Conservation (phyloP, 2,797 vertebrate genomes). For the Pitangus sulphuratus region DNA sequence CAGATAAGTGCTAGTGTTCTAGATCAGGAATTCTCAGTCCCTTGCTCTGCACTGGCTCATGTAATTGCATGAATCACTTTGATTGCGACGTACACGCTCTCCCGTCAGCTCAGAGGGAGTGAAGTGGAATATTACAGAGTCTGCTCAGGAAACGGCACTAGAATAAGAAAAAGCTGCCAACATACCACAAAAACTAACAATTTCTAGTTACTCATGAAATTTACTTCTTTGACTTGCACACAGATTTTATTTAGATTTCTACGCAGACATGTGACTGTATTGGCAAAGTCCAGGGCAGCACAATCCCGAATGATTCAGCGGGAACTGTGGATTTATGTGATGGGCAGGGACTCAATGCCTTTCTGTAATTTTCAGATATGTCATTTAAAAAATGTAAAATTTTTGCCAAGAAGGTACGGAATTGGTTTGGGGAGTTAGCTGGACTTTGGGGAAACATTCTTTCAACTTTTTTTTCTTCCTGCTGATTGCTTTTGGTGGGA, state of each 20-base stretch:
- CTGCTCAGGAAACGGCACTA: neutral
- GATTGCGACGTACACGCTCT: neutral
- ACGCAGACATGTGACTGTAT: rapidly evolving
- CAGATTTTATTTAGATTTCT: neutral
- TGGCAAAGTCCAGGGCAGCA: neutral
- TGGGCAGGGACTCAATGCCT: neutral
- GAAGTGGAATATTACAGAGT: conserved; percentile 35
- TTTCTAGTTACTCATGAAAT: neutral
- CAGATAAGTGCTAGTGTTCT: conserved; percentile 47
- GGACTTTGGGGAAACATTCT: neutral
- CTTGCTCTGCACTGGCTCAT: conserved; percentile 21
- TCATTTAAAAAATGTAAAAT: neutral
- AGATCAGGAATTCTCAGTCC: conserved; percentile 38
- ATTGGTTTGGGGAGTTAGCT: neutral
- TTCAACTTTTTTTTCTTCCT: neutral
- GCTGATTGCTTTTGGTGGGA: neutral
- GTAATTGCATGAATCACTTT: conserved; percentile 44
- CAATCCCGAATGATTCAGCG: neutral
- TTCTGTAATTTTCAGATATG: conserved; percentile 40
- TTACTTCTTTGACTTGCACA: neutral
- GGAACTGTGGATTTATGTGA: neutral
- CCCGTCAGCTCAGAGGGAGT: neutral
- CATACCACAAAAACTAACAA: neutral
- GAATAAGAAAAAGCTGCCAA: neutral
- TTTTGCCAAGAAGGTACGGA: conserved; percentile 29